Evolutionary conservation across 2,888 invertebrate species (phyloP).

Genomic region (Atrina japonica): DNA sequence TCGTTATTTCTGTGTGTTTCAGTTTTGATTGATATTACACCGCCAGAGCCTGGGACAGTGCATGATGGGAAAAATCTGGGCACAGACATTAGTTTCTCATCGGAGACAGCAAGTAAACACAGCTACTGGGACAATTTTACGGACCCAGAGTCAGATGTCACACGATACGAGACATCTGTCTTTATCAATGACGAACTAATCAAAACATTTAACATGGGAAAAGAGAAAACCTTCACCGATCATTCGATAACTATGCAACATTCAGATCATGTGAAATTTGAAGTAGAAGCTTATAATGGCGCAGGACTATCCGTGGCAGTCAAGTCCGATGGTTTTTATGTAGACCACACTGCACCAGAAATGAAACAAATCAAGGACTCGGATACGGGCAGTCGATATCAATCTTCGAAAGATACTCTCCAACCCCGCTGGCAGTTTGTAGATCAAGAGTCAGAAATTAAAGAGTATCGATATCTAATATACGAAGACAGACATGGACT

Average conservation of each 20-base stretch:
- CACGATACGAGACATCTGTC: conserved; percentile 50
- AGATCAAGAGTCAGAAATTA: conserved; percentile 58
- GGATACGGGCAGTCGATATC: conserved; percentile 36
- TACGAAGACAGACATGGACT: conserved; percentile 49
- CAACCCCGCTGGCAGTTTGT: conserved; percentile 55
- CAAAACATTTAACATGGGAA: conserved; percentile 46
- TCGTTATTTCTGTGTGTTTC: no score
- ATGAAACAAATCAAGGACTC: conserved; percentile 35
- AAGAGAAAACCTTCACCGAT: conserved; percentile 39
- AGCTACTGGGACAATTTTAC: conserved; percentile 52
- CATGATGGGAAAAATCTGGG: conserved; percentile 43
- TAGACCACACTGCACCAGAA: conserved; percentile 66
- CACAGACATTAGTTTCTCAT: conserved; percentile 47
- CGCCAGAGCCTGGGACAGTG: conserved; percentile 50
- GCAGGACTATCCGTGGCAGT: conserved; percentile 48
- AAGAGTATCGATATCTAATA: conserved; percentile 55
- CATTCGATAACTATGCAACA: conserved; percentile 48
- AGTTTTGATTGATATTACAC: conserved; percentile 60
- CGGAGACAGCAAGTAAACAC: conserved; percentile 51
- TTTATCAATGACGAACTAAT: conserved; percentile 53
- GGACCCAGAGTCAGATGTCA: conserved; percentile 59
- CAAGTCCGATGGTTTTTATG: conserved; percentile 54
- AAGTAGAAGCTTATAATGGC: conserved; percentile 61
- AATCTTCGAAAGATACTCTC: conserved; percentile 43
- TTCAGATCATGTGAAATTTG: conserved; percentile 43